A percentile compares a stretch with the other conserved stretches of the same genome.
Evolutionary conservation across 2,797 vertebrate species (phyloP).

Genomic region (Ceyx erithaca): DNA sequence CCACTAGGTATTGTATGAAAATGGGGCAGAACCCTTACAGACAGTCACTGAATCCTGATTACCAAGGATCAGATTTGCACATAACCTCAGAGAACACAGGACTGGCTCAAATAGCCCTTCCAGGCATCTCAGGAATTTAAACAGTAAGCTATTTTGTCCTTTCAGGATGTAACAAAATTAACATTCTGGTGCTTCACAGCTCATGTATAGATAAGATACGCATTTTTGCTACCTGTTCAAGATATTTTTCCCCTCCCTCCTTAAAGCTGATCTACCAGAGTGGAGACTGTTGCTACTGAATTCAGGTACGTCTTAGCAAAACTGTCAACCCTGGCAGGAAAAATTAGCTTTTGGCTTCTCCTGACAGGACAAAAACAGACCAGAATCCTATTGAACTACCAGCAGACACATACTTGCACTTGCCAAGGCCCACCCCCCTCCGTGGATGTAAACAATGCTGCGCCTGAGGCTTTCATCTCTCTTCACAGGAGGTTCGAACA

Average conservation of each 20-base stretch:
- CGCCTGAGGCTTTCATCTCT: constrained; percentile 81
- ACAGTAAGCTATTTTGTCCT: not conserved
- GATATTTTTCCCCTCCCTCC: not conserved
- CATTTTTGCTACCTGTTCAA: not conserved
- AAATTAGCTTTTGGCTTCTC: not conserved
- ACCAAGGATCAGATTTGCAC: not conserved
- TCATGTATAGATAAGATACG: not conserved
- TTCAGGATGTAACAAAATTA: not conserved
- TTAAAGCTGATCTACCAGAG: not conserved
- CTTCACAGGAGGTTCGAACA: constrained; percentile 85
- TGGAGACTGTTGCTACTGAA: not conserved
- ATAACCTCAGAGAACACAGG: accelerated
- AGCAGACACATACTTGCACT: constrained; percentile 84
- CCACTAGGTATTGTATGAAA: not conserved
- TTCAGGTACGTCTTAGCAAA: not conserved
- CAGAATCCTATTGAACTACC: not conserved
- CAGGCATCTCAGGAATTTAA: not conserved
- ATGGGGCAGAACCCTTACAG: not conserved
- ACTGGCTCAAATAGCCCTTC: not conserved
- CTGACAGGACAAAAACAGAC: not conserved
- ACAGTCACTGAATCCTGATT: not conserved
- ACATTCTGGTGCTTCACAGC: not conserved
- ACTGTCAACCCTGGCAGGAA: not conserved
- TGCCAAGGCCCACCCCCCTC: constrained; percentile 93
- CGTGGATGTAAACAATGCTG: constrained; percentile 88